These are phyloP conservation scores for Gastrophryne carolinensis DNA, from an alignment of 2,797 vertebrate genomes.

Conservation along the genomic window DNA sequence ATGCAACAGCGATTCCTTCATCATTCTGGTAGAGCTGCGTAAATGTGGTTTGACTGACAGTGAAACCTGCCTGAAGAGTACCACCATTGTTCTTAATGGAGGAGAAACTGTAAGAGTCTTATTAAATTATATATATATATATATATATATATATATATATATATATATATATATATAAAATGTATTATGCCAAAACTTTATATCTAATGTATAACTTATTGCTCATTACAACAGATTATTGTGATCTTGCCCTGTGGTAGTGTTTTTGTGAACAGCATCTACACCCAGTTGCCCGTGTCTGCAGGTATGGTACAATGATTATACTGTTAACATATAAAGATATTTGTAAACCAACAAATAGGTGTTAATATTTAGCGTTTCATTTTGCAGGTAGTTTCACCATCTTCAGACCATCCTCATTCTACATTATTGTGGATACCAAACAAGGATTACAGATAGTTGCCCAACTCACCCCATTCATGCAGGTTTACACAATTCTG, in stretches of 20 bases:
- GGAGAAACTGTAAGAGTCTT: conserved; percentile 67
- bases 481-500: conserved; percentile 69
- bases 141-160: too few relatives aligned
- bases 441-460: conserved; percentile 66
- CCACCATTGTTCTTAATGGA: conserved; percentile 60
- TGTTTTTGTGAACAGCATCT: conserved; percentile 79
- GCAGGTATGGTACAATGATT: conserved; percentile 68
- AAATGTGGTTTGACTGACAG: conserved; percentile 71
- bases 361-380: too few relatives aligned
- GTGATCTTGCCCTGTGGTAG: conserved; percentile 74
- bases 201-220: neutral
- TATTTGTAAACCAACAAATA: too few relatives aligned
- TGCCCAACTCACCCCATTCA: conserved; percentile 66
- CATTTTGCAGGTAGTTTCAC: conserved; percentile 64
- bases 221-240: conserved; percentile 67
- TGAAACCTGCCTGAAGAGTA: conserved; percentile 70
- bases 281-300: conserved; percentile 78
- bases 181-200: too few relatives aligned
- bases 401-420: conserved; percentile 71
- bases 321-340: too few relatives aligned
- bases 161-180: too few relatives aligned
- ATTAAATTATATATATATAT: too few relatives aligned
- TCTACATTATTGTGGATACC: conserved; percentile 67
- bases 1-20: conserved; percentile 62
- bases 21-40: conserved; percentile 69